These are phyloP conservation scores for Aldrovandia affinis DNA, from an alignment of 2,797 vertebrate species.

Conservation along the genomic window DNA sequence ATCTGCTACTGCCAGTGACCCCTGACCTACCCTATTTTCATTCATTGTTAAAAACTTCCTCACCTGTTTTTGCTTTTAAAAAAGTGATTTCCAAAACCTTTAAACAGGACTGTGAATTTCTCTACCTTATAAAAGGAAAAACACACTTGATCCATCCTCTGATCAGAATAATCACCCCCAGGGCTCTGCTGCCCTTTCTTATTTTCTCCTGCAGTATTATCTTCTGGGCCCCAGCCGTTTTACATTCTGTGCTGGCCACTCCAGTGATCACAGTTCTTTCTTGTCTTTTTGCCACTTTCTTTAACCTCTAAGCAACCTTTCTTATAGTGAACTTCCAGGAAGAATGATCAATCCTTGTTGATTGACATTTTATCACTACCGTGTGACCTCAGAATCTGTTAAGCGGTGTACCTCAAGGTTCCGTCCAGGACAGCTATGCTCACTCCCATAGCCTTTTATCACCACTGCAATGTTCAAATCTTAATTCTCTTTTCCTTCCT, in stretches of 20 bases:
- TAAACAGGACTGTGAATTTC: neutral
- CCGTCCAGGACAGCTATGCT: too few species aligned
- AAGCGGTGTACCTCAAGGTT: too few species aligned
- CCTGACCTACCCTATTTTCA: neutral
- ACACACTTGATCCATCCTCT: neutral
- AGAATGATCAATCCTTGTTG: too few species aligned
- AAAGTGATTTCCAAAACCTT: neutral
- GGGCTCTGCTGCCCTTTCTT: neutral
- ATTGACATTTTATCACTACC: too few species aligned
- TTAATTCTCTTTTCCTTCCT: too few species aligned
- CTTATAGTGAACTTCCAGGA: too few species aligned
- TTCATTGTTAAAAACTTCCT: neutral
- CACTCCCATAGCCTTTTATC: too few species aligned
- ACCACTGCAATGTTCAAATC: too few species aligned
- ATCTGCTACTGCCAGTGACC: neutral
- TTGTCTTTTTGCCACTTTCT: neutral
- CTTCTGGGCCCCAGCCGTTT: neutral
- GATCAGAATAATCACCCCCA: neutral
- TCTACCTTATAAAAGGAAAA: neutral
- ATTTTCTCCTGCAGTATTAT: neutral
- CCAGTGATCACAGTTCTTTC: neutral
- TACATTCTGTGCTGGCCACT: neutral
- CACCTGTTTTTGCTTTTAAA: neutral
- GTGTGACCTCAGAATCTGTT: too few species aligned
- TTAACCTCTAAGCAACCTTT: neutral